Conservation (phyloP, 1,140 invertebrate genomes). For the Globodera rostochiensis region DNA sequence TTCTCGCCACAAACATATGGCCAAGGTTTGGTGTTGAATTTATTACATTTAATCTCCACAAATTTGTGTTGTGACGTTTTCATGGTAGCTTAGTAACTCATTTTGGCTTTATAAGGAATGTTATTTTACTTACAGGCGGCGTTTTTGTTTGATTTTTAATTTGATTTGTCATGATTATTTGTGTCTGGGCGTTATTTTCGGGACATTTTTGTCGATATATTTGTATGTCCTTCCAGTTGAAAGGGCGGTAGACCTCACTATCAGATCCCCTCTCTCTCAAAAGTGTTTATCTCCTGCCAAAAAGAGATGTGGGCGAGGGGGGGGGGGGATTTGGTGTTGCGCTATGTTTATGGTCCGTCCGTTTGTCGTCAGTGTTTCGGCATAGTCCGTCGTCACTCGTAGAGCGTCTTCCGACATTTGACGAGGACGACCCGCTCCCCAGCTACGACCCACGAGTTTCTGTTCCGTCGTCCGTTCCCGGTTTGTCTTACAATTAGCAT, state of each 20-base stretch:
- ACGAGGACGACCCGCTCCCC: slow-evolving; percentile 60
- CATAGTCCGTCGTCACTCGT: slow-evolving; percentile 18
- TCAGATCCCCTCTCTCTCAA: slow-evolving; percentile 12
- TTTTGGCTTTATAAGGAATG: no score
- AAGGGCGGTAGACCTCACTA: neutral
- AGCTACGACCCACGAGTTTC: slow-evolving; percentile 44
- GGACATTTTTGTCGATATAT: no score
- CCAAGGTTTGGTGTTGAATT: slow-evolving; percentile 49
- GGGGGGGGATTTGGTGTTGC: neutral
- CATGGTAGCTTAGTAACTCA: no score
- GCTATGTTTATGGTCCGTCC: slow-evolving; percentile 25
- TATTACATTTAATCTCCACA: no score
- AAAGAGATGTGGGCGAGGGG: slow-evolving; percentile 19
- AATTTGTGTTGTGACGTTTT: no score
- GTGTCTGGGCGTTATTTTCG: neutral
- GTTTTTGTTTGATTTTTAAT: neutral
- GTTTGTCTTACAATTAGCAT: slow-evolving; percentile 17
- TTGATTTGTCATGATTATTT: slow-evolving; percentile 6
- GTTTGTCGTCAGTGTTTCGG: slow-evolving; percentile 30
- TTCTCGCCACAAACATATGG: slow-evolving; percentile 61
- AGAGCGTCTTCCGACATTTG: slow-evolving; percentile 47
- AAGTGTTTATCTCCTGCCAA: neutral
- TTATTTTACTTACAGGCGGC: no score
- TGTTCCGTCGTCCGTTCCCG: slow-evolving; percentile 18
- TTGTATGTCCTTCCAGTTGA: no score